Evolutionary conservation across 2,797 vertebrate species (phyloP), one percentile per base, ranked within the genome.

Genomic region (Myiotriccus ornatus): DNA sequence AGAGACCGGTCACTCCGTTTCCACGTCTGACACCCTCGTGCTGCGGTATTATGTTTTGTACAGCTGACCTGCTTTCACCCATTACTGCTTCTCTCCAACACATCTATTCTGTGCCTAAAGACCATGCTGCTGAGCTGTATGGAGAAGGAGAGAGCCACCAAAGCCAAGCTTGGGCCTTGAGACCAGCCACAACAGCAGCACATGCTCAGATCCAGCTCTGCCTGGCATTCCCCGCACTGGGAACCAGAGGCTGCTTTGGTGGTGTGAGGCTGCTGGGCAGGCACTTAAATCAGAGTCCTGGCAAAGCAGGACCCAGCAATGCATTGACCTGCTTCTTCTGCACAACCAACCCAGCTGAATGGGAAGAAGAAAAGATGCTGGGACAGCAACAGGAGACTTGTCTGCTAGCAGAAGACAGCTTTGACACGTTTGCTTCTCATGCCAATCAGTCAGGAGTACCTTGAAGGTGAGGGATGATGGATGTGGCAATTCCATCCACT

Each of bases 111-210:
- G 35, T 56, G 39, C 44, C 75, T 43, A 41, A 69, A 68, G 1
- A 18, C 20, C 2, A 2, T 2, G 15, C 23, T 49, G 5, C 5
- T 37, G 55, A 67, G 69, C 5, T 0, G 3, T 11, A 34, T 3
- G 6, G 60, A 65, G 22, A 37, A 59, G 22, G 14, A 65, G 15
- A 69, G 30, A 83, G 47, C 25, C 81, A 52, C 39, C 21, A 77
- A 35, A 89, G 41, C 19, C 59, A 1, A 1, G 17, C 1, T 7
- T 14, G 21, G 55, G 49, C 30, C 50, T 32, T 23, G 9, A 19
- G 14, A 49, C 20, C 24, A 9, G 1, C 10, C 0, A 0, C 0
- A 1, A 34, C 13, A 7, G 12, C 44, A 43, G 49, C 0, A 15
- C 0, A 0, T 5, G 39, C 73, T 27, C 19, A 30, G 50, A 27